A percentile compares a stretch with the other conserved stretches of the same genome.
These are phyloP conservation scores for Abrostola triplasia DNA, from an alignment of 2,888 invertebrate species.

Conservation along the genomic window DNA sequence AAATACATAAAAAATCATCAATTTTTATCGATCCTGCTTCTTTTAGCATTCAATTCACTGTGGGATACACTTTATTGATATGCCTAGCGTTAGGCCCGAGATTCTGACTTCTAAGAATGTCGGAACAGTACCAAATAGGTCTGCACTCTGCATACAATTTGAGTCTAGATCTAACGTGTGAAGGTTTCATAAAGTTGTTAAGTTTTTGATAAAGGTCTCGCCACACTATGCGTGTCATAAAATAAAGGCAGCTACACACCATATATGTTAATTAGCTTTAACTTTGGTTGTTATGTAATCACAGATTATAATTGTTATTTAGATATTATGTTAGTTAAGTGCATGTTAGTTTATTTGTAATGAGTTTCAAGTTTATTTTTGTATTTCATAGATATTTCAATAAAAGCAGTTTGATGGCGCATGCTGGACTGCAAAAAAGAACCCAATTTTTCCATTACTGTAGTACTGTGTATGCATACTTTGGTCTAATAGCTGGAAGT, in stretches of 20 bases:
- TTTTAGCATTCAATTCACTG: too few species aligned
- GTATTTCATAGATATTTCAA: not conserved
- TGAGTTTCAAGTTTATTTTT: slow-evolving; percentile 23
- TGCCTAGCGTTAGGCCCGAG: too few species aligned
- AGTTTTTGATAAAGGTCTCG: slow-evolving; percentile 15
- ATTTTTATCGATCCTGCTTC: too few species aligned
- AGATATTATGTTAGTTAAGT: slow-evolving; percentile 21
- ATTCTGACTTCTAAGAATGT: too few species aligned
- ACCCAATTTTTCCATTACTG: not conserved
- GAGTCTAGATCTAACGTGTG: not conserved
- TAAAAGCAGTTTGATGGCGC: not conserved
- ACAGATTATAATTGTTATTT: slow-evolving; percentile 53
- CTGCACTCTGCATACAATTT: too few species aligned
- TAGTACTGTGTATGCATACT: too few species aligned
- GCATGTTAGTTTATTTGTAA: slow-evolving; percentile 35
- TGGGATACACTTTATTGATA: too few species aligned
- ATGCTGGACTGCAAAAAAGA: not conserved
- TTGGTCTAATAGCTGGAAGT: too few species aligned
- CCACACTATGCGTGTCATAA: slow-evolving; percentile 20
- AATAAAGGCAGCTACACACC: slow-evolving; percentile 50
- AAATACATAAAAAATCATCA: too few species aligned
- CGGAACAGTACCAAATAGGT: too few species aligned
- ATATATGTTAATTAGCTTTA: slow-evolving; percentile 48
- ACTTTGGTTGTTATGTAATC: slow-evolving; percentile 55
- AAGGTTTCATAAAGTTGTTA: not conserved